Conservation (phyloP, 1,140 invertebrate genomes). For the Diabrotica virgifera region DNA sequence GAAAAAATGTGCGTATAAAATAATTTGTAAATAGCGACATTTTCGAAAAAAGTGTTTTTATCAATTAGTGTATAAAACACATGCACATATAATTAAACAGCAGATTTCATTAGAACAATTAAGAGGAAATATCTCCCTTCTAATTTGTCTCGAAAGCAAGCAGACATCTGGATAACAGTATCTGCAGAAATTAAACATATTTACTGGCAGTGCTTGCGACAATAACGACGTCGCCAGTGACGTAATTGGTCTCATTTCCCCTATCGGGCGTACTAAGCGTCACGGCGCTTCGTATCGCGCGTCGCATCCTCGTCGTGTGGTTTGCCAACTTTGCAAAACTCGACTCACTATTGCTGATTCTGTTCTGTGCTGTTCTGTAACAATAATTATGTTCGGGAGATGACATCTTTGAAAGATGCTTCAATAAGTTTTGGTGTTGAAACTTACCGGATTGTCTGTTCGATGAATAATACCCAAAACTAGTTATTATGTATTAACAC, state of each 20-base stretch:
- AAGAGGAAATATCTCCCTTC: not conserved
- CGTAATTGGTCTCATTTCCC: constrained; percentile 20
- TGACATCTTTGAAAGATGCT: too few relatives aligned
- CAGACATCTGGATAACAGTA: not conserved
- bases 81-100: too few relatives aligned
- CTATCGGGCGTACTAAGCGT: constrained; percentile 12
- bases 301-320: constrained; percentile 13
- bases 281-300: constrained; percentile 5
- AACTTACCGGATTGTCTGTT: too few relatives aligned
- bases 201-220: constrained; percentile 11
- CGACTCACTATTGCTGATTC: constrained; percentile 13
- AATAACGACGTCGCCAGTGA: not conserved
- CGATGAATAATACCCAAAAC: too few relatives aligned
- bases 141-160: not conserved
- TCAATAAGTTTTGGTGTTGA: too few relatives aligned
- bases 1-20: too few relatives aligned
- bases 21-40: too few relatives aligned
- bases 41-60: too few relatives aligned
- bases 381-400: not conserved
- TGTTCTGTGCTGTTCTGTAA: not conserved
- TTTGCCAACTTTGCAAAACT: constrained; percentile 23
- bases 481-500: too few relatives aligned
- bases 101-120: not conserved
- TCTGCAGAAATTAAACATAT: constrained; percentile 12
- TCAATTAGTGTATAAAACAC: too few relatives aligned